Percentiles rank a stretch among this genome's conserved stretches.
phyloP scores from a whole-genome alignment of 2,888 invertebrate species.

The Cerastis leucographa region DNA sequence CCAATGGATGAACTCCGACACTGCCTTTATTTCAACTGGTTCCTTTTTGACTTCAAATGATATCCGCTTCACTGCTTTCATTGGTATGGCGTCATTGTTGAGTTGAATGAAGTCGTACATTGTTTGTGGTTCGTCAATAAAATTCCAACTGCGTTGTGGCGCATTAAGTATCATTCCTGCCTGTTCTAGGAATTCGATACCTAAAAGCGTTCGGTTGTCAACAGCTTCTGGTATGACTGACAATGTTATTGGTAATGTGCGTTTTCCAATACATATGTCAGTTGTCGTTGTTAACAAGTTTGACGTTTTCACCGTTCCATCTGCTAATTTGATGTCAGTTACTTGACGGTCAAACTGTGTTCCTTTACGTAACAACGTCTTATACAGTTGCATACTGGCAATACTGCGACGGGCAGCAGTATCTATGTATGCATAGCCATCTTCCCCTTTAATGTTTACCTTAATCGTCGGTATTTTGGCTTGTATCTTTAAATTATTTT shows the following conservation, averaged over 20 bases:
- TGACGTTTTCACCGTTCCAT: constrained; percentile 10
- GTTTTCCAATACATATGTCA: neutral
- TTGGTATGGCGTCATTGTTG: neutral
- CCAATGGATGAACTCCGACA: constrained; percentile 18
- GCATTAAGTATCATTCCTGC: constrained; percentile 45
- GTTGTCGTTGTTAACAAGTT: neutral
- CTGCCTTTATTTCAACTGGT: neutral
- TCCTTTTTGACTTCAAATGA: neutral
- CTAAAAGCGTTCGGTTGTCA: constrained; percentile 45
- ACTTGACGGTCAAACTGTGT: constrained; percentile 1
- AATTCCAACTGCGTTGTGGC: constrained; percentile 51
- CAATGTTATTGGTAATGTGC: neutral
- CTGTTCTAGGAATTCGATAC: constrained; percentile 54
- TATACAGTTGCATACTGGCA: constrained; percentile 12
- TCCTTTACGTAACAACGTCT: neutral
- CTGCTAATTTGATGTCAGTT: constrained; percentile 17
- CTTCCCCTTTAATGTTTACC: constrained; percentile 1
- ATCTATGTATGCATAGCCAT: neutral
- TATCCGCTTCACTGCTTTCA: constrained; percentile 2
- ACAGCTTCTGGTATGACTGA: no score
- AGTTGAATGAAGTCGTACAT: constrained; percentile 6
- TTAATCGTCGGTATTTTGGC: constrained; percentile 12
- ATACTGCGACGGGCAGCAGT: constrained; percentile 21
- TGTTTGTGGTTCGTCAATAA: constrained; percentile 36
- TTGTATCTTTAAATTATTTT: no score